Base-by-base conservation (phyloP, 2,797 vertebrate species). In the Babyrousa celebensis region DNA sequence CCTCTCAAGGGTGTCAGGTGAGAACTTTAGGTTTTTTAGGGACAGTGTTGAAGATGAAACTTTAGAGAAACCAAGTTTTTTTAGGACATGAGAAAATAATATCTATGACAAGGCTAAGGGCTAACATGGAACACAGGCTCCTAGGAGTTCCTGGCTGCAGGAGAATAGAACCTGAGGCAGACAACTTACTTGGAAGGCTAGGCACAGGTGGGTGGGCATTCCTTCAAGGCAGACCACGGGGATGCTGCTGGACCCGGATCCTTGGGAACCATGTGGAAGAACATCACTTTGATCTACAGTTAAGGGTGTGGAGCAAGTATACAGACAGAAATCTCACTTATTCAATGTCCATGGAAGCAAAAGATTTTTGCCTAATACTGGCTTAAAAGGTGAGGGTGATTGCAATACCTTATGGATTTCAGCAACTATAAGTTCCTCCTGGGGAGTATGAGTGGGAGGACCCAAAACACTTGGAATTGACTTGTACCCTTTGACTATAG, bases 321-420 rank as follows among this genome's bases (percentile, higher is more conserved):
- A n/a, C 58, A 77, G 63, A 72, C 16, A 84, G 65, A 85, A 85
- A 43, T 54, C 12, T 36, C 58, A 82, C 12, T 77, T 84, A 62
- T 7, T 75, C 52, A 77, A 29, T 65, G 18, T 62, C 54, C 29
- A 29, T 56, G 43, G 56, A 29, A 87, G 3, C 40, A 56, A 27
- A 17, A 86, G 70, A 32, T 7, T 58, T 88, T 83, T 83, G 27
- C 77, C 27, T 78, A 56, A 78, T 77, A n/a, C 6, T 89, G 36
- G 9, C 63, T 78, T 93, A 63, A 95, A 70, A 86, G 36, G 6
- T 83, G 36, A 86, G 77, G 40, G 29, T 75, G 75, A 90, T 36
- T 10, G 60, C 12, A 68, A 54, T 40, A 67, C 23, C 68, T 91
- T 58, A 48, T 85, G 58, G 48, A 56, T 86, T 86, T 86, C 58